These are phyloP conservation scores for Papilio dardanus DNA, from an alignment of 1,140 invertebrate genomes.

Conservation along the genomic window DNA sequence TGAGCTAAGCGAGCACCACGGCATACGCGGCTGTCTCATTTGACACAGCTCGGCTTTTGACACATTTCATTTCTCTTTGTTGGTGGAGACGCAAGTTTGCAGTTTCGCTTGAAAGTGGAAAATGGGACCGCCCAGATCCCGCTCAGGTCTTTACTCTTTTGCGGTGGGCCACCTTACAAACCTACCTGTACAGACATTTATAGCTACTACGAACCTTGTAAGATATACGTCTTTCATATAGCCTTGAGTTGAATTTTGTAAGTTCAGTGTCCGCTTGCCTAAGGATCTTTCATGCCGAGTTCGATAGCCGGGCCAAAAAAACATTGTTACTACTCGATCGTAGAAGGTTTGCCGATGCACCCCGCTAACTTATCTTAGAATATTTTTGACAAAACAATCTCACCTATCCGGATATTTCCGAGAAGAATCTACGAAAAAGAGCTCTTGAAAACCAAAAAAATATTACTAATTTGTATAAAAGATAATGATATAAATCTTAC, in stretches of 20 bases:
- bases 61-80: too few relatives aligned
- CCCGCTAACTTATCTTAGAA: neutral
- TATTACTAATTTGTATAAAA: neutral
- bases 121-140: too few relatives aligned
- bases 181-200: neutral
- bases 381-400: neutral
- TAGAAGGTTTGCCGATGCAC: too few relatives aligned
- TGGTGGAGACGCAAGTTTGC: too few relatives aligned
- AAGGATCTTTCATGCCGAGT: neutral
- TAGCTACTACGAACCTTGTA: neutral
- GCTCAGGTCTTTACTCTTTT: too few relatives aligned
- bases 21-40: too few relatives aligned
- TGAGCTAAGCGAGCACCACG: too few relatives aligned
- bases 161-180: too few relatives aligned
- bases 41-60: too few relatives aligned
- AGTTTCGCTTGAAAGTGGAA: too few relatives aligned
- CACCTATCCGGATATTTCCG: neutral
- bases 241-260: neutral
- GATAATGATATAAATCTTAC: neutral
- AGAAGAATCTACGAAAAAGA: neutral
- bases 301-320: slow-evolving; percentile 3
- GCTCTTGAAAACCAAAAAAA: neutral
- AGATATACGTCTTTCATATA: neutral
- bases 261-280: slow-evolving; percentile 2
- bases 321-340: neutral